phyloP scores from a whole-genome alignment of 2,113 vertebrate species.

The Odontophorus gujanensis region DNA sequence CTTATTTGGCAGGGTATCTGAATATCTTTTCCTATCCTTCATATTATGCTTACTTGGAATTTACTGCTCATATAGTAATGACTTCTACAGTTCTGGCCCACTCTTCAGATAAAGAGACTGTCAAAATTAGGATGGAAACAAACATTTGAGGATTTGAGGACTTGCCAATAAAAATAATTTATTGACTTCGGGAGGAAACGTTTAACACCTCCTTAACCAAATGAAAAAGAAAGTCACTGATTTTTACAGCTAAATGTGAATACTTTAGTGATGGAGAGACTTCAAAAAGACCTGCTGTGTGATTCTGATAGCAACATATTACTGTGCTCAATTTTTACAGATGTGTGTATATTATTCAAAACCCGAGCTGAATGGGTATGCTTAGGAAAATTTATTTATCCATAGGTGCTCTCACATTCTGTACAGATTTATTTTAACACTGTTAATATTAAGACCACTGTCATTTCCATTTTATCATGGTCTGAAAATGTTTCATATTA shows the following conservation, averaged over 20 bases:
- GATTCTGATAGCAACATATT: not conserved
- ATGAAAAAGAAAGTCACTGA: not conserved
- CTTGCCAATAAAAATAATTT: not conserved
- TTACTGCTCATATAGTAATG: not conserved
- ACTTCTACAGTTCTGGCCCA: not conserved
- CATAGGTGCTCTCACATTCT: not conserved
- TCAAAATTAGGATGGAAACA: not conserved
- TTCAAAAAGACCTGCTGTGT: not conserved
- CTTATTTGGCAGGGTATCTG: not conserved
- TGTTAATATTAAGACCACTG: not conserved
- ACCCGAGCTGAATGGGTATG: not conserved
- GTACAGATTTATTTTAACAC: not conserved
- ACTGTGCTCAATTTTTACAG: not conserved
- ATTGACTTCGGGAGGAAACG: not conserved
- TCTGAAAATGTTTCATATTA: not conserved
- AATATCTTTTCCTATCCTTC: not conserved
- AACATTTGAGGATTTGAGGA: not conserved
- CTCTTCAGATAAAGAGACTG: not conserved
- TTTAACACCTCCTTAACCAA: not conserved
- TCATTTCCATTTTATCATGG: not conserved
- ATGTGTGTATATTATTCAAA: not conserved
- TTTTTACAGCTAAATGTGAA: not conserved
- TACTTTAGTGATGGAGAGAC: not conserved
- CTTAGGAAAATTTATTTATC: not conserved
- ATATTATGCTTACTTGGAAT: not conserved